These are phyloP conservation scores for Rhyacophila brunnea DNA, from an alignment of 1,140 invertebrate genomes.

Conservation along the genomic window DNA sequence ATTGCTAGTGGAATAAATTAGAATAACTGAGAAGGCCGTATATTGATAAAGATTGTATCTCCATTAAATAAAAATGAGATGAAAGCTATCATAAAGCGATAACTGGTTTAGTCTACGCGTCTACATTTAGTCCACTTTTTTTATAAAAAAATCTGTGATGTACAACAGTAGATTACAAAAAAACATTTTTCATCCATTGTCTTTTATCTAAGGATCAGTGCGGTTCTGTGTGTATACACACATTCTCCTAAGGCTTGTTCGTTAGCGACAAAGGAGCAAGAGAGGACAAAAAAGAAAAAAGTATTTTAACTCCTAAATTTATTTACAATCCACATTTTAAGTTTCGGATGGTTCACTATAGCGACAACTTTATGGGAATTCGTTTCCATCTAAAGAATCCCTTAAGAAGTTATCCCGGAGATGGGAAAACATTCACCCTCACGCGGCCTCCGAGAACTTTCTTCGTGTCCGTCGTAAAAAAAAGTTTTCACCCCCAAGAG, in stretches of 20 bases:
- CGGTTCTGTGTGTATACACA: no score
- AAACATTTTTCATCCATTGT: no score
- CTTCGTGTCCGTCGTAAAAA: slow-evolving; percentile 3
- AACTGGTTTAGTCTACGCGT: no score
- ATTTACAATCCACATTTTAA: slow-evolving; percentile 24
- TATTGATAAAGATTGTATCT: no score
- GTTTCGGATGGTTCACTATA: slow-evolving; percentile 1
- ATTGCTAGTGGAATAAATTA: no score
- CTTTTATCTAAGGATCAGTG: no score
- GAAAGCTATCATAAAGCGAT: no score
- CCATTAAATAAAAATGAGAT: no score
- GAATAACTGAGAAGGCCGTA: no score
- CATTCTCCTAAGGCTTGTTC: slow-evolving; percentile 8
- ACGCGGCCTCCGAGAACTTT: slow-evolving; percentile 12
- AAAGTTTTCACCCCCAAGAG: slow-evolving; percentile 14
- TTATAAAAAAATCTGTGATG: no score
- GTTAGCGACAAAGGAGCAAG: slow-evolving; percentile 22
- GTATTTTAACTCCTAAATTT: slow-evolving; percentile 33
- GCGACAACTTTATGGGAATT: slow-evolving; percentile 26
- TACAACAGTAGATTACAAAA: no score
- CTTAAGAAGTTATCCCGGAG: slow-evolving; percentile 14
- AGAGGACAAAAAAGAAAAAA: slow-evolving; percentile 18
- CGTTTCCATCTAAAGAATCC: slow-evolving; percentile 20
- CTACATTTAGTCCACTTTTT: no score
- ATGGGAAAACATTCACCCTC: slow-evolving; percentile 8